Conservation (phyloP, 2,888 invertebrate species). For the Dryomyza anilis region DNA sequence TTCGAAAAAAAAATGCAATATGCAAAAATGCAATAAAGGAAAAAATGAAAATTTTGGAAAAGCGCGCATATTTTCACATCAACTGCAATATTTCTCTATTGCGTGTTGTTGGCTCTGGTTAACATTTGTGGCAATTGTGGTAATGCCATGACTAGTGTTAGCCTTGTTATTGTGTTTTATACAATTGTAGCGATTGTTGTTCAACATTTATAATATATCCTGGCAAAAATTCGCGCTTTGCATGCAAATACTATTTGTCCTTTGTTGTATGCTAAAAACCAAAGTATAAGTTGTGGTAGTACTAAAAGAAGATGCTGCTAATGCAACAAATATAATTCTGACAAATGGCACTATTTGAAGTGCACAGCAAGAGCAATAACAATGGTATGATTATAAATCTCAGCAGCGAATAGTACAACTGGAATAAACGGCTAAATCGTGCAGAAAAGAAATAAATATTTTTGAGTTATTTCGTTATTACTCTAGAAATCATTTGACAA, state of each 20-base stretch:
- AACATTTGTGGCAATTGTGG: too few species aligned
- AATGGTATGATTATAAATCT: not conserved
- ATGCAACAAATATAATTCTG: conserved; percentile 17
- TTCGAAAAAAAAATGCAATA: too few species aligned
- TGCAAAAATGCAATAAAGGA: not conserved
- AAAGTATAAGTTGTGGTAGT: not conserved
- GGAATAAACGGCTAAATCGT: conserved; percentile 8
- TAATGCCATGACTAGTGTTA: too few species aligned
- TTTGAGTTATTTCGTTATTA: too few species aligned
- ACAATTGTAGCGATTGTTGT: not conserved
- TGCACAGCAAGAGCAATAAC: conserved; percentile 14
- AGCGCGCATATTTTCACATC: conserved; percentile 6
- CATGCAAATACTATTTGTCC: conserved; percentile 13
- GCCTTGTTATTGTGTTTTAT: conserved; percentile 4
- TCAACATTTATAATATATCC: conserved; percentile 4
- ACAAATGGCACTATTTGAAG: conserved; percentile 27
- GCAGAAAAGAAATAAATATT: not conserved
- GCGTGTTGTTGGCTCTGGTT: conserved; percentile 16
- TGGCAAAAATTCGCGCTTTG: conserved; percentile 10
- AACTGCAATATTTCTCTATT: conserved; percentile 29
- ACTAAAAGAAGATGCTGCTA: not conserved
- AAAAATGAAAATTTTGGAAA: conserved; percentile 6
- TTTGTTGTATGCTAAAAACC: not conserved
- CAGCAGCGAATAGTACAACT: conserved; percentile 6
- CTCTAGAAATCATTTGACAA: not conserved